Percentiles rank a stretch among this genome's conserved stretches.
phyloP scores from a whole-genome alignment of 2,113 vertebrate species.

The Tympanuchus pallidicinctus region DNA sequence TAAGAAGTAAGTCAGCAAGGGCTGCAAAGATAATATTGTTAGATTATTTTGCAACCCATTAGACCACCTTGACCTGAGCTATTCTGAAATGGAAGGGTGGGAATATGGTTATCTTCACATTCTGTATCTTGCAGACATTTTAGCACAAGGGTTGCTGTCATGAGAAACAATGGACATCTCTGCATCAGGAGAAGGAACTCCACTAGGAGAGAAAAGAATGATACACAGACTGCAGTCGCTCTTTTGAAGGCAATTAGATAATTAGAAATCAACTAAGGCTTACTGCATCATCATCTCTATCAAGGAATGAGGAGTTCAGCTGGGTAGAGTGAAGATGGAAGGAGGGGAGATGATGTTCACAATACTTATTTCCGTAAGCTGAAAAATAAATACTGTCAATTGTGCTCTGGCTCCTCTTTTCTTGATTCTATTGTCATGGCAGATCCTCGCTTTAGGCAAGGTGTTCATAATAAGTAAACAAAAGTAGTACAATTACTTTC shows the following conservation, averaged over 20 bases:
- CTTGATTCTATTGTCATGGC: not conserved
- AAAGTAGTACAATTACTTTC: conserved; percentile 25
- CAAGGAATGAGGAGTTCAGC: not conserved
- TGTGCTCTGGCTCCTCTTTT: not conserved
- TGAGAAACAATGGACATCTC: not conserved
- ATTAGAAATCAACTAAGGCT: not conserved
- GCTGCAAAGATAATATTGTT: not conserved
- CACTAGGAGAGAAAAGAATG: not conserved
- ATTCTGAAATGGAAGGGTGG: not conserved
- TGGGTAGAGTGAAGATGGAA: not conserved
- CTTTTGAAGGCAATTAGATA: not conserved
- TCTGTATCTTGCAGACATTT: not conserved
- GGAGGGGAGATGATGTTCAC: not conserved
- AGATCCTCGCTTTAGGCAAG: not conserved
- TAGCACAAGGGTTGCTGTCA: not conserved
- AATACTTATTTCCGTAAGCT: not conserved
- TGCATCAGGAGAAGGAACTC: not conserved
- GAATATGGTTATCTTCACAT: not conserved
- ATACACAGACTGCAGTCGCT: not conserved
- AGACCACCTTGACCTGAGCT: not conserved
- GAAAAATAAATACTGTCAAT: not conserved
- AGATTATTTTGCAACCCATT: fast-evolving
- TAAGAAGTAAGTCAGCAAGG: not conserved
- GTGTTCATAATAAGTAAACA: conserved; percentile 13
- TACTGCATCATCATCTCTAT: not conserved